phyloP scores from a whole-genome alignment of 2,113 vertebrate species.

The Hippocampus barbouri region DNA sequence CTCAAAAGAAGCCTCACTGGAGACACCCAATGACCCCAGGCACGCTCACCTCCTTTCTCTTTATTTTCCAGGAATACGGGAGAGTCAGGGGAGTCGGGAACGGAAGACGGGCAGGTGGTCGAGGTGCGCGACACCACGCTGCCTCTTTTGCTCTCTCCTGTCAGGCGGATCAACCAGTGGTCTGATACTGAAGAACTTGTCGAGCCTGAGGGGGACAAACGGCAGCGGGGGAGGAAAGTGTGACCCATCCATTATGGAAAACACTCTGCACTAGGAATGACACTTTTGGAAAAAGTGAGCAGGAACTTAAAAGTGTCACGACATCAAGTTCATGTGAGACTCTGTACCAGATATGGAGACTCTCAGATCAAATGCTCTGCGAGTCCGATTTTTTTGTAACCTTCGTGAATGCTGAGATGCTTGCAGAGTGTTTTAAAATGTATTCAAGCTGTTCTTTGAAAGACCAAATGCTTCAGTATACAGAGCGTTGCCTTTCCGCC shows the following conservation, averaged over 20 bases:
- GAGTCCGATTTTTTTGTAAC: too few species aligned
- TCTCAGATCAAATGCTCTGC: too few species aligned
- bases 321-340: not conserved
- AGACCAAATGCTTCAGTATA: too few species aligned
- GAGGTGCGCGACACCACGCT: conserved; percentile 71
- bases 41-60: conserved; percentile 70
- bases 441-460: too few species aligned
- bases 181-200: conserved; percentile 79
- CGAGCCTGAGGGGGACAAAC: conserved; percentile 69
- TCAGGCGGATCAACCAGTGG: conserved; percentile 83
- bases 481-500: too few species aligned
- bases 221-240: not conserved
- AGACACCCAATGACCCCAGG: not conserved
- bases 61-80: conserved; percentile 62
- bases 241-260: not conserved
- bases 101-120: conserved; percentile 59
- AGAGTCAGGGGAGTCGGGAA: conserved; percentile 65
- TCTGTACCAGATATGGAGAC: not conserved
- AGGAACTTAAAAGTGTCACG: not conserved
- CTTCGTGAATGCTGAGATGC: too few species aligned
- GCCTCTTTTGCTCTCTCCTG: conserved; percentile 62
- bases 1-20: not conserved
- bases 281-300: not conserved
- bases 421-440: too few species aligned
- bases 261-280: not conserved